Evolutionary conservation across 2,888 invertebrate species (phyloP), one percentile per base, ranked within the genome.

Genomic region (Drosophila mulleri): DNA sequence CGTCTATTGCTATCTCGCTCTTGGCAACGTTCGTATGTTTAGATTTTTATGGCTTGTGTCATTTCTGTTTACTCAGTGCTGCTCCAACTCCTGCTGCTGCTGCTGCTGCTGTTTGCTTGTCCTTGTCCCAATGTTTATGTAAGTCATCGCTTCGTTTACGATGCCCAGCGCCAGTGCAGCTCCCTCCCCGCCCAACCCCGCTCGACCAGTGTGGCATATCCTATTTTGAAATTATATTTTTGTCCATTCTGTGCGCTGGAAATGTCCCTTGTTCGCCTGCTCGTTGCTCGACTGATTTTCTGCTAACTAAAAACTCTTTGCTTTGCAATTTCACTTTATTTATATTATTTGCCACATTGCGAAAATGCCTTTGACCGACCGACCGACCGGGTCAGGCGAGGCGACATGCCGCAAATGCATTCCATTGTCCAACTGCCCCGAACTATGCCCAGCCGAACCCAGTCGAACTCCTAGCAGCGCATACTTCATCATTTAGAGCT

Each of bases 31-130:
- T 58, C 65, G 63, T 61, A 77, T 82, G 85, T 77, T 70, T 72
- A 80, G 80, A 88, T 89, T 89, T 86, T 89, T 90, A 86, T 83
- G 89, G 86, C 71, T 86, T 89, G 87, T 86, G 89, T 86, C 90
- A 86, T 90, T 87, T 86, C 87, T 87, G 89, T 87, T 90, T 90
- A 90, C 89, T 78, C 69, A 72, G 69, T 69, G 67, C 66, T 73
- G 41, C 52, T 61, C 9, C 41, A 12, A 23, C 26, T 54, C 11
- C 52, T 14, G 14, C 53, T 54, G 0, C 37, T 14, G n/a, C 59
- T 67, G 32, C 58, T 71, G 32, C 61, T 67, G 50, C 88, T 80
- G 86, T 78, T 80, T 72, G 81, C 78, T 72, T 78, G 69, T 72
- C 80, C 83, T 77, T 77, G 86, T 80, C 88, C 84, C 83, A 85